phyloP scores from a whole-genome alignment of 2,797 vertebrate species.

The Dermochelys coriacea region DNA sequence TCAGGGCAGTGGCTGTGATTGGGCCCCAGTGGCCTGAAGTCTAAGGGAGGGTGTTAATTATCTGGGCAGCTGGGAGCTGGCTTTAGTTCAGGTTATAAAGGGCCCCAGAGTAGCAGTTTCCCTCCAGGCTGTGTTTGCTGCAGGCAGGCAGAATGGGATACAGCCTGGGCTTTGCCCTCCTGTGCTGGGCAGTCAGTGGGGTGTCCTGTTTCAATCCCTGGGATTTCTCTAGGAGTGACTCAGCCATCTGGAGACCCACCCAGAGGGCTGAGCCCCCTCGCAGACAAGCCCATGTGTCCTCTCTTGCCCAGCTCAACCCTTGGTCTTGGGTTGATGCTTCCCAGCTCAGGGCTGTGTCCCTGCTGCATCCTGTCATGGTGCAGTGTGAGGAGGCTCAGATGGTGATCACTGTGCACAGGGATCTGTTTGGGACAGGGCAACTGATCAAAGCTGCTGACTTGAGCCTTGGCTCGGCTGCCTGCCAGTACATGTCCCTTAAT shows the following conservation, averaged over 20 bases:
- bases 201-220: constrained; percentile 34
- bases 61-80: background rate
- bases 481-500: constrained; percentile 36
- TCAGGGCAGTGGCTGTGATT: constrained; percentile 18
- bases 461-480: constrained; percentile 65
- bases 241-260: background rate
- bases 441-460: constrained; percentile 59
- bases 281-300: fast-evolving
- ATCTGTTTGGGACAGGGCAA: constrained; percentile 77
- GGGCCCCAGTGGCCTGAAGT: background rate
- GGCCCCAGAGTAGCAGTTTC: fast-evolving
- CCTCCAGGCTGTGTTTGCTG: background rate
- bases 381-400: constrained; percentile 78
- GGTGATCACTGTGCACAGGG: constrained; percentile 70
- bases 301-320: fast-evolving
- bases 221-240: background rate
- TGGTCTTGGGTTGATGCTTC: background rate
- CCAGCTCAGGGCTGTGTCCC: background rate
- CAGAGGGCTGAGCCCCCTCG: background rate
- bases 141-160: constrained; percentile 11
- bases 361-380: constrained; percentile 26
- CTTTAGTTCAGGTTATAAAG: constrained; percentile 11
- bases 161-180: background rate
- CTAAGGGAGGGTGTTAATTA: background rate
- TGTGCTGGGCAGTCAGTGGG: fast-evolving